Percentiles rank a stretch among this genome's conserved stretches.
These are phyloP conservation scores for Pseudomyrmex cubaensis DNA, from an alignment of 1,140 invertebrate species.

Conservation along the genomic window DNA sequence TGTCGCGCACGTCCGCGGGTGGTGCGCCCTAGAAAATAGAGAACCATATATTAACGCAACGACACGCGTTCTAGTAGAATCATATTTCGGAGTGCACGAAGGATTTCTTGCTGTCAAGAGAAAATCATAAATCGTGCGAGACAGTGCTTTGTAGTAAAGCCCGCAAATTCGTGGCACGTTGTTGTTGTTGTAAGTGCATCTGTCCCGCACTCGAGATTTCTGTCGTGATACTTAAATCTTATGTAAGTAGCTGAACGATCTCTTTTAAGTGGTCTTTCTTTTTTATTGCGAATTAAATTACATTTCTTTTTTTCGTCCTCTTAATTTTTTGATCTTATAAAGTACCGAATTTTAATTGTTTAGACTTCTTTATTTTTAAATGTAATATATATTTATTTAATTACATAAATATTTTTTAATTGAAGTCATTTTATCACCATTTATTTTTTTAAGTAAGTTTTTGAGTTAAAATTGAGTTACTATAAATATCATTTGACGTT, in stretches of 20 bases:
- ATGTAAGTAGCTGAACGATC: background rate
- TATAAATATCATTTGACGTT: constrained; percentile 4
- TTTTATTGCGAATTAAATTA: too few species aligned
- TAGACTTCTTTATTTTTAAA: too few species aligned
- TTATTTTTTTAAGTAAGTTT: background rate
- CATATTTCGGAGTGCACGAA: constrained; percentile 44
- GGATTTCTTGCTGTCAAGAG: constrained; percentile 36
- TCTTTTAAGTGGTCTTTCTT: too few species aligned
- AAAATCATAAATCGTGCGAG: constrained; percentile 58
- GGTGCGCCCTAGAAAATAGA: background rate
- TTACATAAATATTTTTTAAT: background rate
- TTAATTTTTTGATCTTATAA: too few species aligned
- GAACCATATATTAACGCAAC: constrained; percentile 50
- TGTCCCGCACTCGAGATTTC: constrained; percentile 27
- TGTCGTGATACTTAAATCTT: constrained; percentile 29
- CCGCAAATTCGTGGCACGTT: constrained; percentile 41
- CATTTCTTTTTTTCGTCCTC: too few species aligned
- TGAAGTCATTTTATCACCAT: background rate
- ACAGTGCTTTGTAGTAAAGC: constrained; percentile 27
- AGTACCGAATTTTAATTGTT: too few species aligned
- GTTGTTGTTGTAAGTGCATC: background rate
- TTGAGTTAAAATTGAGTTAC: background rate
- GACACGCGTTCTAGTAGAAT: constrained; percentile 44
- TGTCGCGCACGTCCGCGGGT: background rate
- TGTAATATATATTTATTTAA: too few species aligned